Base-by-base conservation (phyloP, 1,140 invertebrate species). In the Drosophila subpulchrella region DNA sequence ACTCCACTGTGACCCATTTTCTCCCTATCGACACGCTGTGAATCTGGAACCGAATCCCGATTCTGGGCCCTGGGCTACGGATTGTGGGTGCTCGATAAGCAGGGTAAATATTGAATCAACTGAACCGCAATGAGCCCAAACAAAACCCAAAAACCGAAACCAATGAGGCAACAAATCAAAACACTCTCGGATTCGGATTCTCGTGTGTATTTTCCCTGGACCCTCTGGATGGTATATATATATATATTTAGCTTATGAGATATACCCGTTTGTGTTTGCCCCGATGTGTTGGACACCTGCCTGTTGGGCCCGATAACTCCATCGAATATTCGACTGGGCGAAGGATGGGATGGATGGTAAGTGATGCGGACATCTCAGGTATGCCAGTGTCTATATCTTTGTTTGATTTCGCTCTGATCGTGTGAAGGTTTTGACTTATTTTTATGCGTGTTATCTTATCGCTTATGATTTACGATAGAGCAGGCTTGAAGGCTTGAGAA, bases 371-470 rank as follows among this genome's bases (percentile, higher is more conserved):
- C 56, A 72, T 80, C 30, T 50, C 79, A 78, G 68, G 60, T 74
- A 76, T 48, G 50, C 15, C 55, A 61, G 34, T 50, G 44, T 36
- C 44, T 55, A 46, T 82, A 63, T 79, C 65, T 79, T 58, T 83
- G 78, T 83, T 83, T 83, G 81, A 84, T 75, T 85, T 77, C 39
- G 54, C 62, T 81, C 67, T 61, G 81, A 77, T 84, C 81, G 81
- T 84, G 81, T 81, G 81, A 84, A 85, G 83, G 82, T 51, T 71
- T 62, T 74, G 48, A 73, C 55, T 78, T 44, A 74, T 70, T 85
- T 73, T 83, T 81, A 85, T 77, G 81, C 48, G 39, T 41, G 39
- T 84, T 84, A 84, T 84, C 81, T 84, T 84, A 84, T 84, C 81
- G 65, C 32, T 38, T 60, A 51, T 79, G 83, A 84, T 84, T 84